Conservation (phyloP, 1,140 invertebrate genomes). For the Caenorhabditis brenneri region DNA sequence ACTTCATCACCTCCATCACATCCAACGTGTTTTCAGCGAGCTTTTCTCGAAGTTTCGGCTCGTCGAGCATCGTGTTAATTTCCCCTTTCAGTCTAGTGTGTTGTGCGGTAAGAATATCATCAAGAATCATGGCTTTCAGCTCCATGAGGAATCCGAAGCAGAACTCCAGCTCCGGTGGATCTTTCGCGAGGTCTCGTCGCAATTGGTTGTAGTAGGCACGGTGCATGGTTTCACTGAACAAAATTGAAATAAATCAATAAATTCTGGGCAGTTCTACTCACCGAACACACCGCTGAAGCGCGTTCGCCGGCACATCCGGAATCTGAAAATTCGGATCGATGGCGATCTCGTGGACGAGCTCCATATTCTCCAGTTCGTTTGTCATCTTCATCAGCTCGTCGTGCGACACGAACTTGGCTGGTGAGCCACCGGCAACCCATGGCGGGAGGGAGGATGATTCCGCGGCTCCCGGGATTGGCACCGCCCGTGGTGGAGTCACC, state of each 20-base stretch:
- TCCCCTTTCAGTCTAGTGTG: conserved; percentile 36
- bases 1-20: conserved; percentile 22
- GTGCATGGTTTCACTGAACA: conserved; percentile 1
- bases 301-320: conserved; percentile 1
- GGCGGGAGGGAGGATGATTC: not conserved
- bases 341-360: conserved; percentile 47
- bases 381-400: conserved; percentile 51
- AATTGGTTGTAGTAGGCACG: conserved; percentile 4
- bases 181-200: conserved; percentile 33
- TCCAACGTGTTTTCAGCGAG: conserved; percentile 8
- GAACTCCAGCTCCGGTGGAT: conserved; percentile 26
- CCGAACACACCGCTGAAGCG: conserved; percentile 7
- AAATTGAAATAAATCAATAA: not conserved
- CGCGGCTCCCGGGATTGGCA: not conserved
- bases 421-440: conserved; percentile 38
- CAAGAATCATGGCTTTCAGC: conserved; percentile 30
- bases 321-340: conserved; percentile 47
- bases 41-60: conserved; percentile 1
- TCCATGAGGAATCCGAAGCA: conserved; percentile 46
- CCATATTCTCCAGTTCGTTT: conserved; percentile 42
- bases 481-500: not conserved
- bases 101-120: conserved; percentile 28
- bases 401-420: conserved; percentile 10
- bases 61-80: conserved; percentile 44
- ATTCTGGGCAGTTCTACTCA: not conserved